Percentiles rank a stretch among this genome's conserved stretches.
phyloP scores from a whole-genome alignment of 2,888 invertebrate species.

The Drosophila fulvimacula region DNA sequence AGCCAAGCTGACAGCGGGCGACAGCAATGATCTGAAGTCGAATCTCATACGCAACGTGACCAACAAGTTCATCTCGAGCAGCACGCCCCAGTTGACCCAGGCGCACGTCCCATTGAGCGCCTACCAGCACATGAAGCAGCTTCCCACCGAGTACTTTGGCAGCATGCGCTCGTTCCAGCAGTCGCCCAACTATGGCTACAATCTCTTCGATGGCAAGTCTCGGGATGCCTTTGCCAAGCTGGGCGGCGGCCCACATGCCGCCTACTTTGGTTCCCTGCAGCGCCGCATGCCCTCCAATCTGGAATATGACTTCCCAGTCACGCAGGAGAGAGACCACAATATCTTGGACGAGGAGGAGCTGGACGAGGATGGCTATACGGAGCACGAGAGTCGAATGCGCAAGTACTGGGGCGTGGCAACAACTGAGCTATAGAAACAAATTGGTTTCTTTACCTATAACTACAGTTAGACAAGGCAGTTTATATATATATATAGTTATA shows the following conservation, averaged over 20 bases:
- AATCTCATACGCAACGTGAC: constrained; percentile 78
- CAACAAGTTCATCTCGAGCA: constrained; percentile 88
- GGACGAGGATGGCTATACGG: constrained; percentile 89
- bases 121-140: constrained; percentile 54
- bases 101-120: constrained; percentile 21
- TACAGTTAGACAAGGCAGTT: neutral
- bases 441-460: neutral
- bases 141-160: constrained; percentile 88
- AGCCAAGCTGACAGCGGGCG: constrained; percentile 36
- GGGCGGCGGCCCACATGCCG: constrained; percentile 91
- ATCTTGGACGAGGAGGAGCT: constrained; percentile 73
- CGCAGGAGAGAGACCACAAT: constrained; percentile 92
- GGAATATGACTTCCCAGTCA: constrained; percentile 93
- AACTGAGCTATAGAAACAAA: constrained; percentile 89
- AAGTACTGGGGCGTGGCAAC: constrained; percentile 96
- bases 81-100: constrained; percentile 88
- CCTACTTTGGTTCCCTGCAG: constrained; percentile 94
- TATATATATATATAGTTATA: neutral
- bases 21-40: constrained; percentile 74
- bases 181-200: constrained; percentile 83
- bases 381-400: constrained; percentile 93
- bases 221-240: constrained; percentile 68
- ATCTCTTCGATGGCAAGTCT: constrained; percentile 70
- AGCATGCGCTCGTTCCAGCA: constrained; percentile 92
- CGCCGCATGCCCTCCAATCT: constrained; percentile 93